Conservation (phyloP, 2,888 invertebrate species). For the Coenonympha arcania region DNA sequence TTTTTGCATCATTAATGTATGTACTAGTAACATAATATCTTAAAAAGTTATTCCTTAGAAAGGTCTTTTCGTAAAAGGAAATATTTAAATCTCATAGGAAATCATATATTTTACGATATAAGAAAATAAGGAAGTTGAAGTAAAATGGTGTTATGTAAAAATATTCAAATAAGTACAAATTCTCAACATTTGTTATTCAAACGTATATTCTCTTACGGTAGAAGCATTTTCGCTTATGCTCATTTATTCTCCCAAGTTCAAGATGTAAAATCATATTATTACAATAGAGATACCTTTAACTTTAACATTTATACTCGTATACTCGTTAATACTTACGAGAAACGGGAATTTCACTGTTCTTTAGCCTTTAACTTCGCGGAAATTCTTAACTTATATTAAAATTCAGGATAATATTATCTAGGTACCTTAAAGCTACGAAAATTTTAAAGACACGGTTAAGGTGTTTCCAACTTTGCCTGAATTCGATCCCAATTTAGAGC, state of each 20-base stretch:
- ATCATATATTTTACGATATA: too few relatives aligned
- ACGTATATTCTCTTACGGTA: conserved; percentile 3
- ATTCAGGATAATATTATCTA: too few relatives aligned
- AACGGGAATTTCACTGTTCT: conserved; percentile 8
- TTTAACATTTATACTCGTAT: not conserved
- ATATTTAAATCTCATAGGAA: too few relatives aligned
- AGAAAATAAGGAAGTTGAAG: too few relatives aligned
- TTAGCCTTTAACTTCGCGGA: not conserved
- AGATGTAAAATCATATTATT: conserved; percentile 10
- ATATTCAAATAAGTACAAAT: not conserved
- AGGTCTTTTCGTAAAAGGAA: too few relatives aligned
- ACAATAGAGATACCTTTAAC: conserved; percentile 2
- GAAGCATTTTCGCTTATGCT: not conserved
- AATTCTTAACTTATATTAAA: not conserved
- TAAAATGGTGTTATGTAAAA: too few relatives aligned
- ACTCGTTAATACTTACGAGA: conserved; percentile 9
- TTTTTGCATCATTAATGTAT: too few relatives aligned
- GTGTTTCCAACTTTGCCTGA: too few relatives aligned
- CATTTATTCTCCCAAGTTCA: conserved; percentile 8
- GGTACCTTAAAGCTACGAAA: not conserved
- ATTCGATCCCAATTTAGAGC: too few relatives aligned
- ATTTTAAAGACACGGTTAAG: not conserved
- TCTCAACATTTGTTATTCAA: not conserved
- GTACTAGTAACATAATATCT: too few relatives aligned
- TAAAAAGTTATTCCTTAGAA: too few relatives aligned